These are phyloP conservation scores for Galaxea fascicularis DNA, from an alignment of 92 coral and sea anemone species.

Conservation along the genomic window DNA sequence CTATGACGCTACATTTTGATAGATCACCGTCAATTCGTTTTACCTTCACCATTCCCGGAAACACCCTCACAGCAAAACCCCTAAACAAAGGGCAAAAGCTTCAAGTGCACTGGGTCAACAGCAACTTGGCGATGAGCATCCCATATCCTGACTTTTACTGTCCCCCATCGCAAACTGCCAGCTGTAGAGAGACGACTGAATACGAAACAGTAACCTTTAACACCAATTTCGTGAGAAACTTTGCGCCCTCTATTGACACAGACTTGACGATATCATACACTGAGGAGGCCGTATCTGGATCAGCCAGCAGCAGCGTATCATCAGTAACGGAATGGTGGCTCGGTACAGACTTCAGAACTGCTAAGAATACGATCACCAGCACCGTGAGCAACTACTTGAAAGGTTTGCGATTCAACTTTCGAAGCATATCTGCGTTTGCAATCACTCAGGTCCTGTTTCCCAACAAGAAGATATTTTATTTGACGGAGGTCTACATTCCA, in stretches of 20 bases:
- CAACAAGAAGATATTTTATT: not conserved
- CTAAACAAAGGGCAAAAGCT: conserved; percentile 33
- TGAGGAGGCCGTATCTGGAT: conserved; percentile 17
- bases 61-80: conserved; percentile 35
- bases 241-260: conserved; percentile 32
- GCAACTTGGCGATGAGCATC: conserved; percentile 4
- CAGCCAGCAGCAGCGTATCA: conserved; percentile 10
- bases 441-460: conserved; percentile 53
- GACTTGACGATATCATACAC: conserved; percentile 43
- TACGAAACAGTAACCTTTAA: conserved; percentile 25
- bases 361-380: conserved; percentile 38
- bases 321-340: conserved; percentile 11
- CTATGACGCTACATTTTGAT: conserved; percentile 20
- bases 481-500: conserved; percentile 52
- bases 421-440: conserved; percentile 50
- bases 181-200: not conserved
- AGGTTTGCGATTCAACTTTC: conserved; percentile 48
- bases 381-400: conserved; percentile 33
- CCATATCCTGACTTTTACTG: conserved; percentile 18
- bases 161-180: too few relatives aligned
- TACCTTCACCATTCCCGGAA: conserved; percentile 45
- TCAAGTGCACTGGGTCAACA: conserved; percentile 55
- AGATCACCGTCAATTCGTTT: not conserved
- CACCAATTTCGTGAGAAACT: conserved; percentile 36
- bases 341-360: conserved; percentile 11